Conservation (phyloP, 2,113 vertebrate genomes). For the Mirza zaza region DNA sequence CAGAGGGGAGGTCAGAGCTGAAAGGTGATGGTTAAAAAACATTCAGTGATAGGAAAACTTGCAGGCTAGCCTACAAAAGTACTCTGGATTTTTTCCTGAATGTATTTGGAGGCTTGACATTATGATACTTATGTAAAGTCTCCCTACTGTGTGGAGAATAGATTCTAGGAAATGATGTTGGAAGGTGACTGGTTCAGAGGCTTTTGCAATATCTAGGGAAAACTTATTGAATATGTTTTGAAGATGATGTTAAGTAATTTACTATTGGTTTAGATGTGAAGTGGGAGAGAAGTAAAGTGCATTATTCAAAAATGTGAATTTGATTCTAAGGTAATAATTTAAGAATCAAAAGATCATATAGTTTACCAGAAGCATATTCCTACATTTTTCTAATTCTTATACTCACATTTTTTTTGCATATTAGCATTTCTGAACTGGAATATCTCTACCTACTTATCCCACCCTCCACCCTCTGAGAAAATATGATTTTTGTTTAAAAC, state of each 20-base stretch:
- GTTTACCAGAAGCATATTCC: neutral
- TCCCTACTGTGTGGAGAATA: neutral
- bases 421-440: neutral
- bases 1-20: neutral
- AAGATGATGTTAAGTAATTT: neutral
- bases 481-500: neutral
- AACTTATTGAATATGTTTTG: neutral
- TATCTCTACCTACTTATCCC: neutral
- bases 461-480: neutral
- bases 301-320: neutral
- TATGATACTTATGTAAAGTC: neutral
- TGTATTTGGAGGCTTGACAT: neutral
- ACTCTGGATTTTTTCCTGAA: neutral
- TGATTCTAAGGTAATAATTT: neutral
- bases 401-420: neutral
- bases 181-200: neutral
- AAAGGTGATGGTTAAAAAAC: too few species aligned
- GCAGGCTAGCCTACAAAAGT: neutral
- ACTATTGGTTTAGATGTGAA: neutral
- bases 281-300: neutral
- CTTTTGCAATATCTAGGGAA: neutral
- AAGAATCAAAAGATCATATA: neutral
- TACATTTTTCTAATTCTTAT: neutral
- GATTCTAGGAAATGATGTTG: neutral
- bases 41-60: neutral